phyloP scores from a whole-genome alignment of 2,797 vertebrate species.

The Balearica regulorum region DNA sequence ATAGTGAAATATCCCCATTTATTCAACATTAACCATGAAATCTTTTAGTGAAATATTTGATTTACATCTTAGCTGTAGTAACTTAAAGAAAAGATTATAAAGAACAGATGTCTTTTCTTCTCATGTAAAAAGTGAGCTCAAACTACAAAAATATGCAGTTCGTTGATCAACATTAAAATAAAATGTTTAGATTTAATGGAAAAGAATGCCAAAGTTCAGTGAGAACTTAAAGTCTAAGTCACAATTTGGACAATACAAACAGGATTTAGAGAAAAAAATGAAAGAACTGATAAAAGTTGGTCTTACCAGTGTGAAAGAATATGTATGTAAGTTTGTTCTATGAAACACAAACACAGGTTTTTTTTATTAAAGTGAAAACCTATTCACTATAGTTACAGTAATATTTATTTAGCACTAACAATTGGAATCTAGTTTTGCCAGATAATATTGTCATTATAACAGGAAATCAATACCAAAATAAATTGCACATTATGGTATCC shows the following conservation, averaged over 20 bases:
- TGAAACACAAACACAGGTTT: background rate
- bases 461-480: conserved; percentile 10
- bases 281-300: background rate
- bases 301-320: background rate
- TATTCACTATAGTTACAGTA: background rate
- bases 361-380: background rate
- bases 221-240: background rate
- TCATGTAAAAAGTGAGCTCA: background rate
- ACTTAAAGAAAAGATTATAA: background rate
- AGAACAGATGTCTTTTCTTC: background rate
- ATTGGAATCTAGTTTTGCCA: background rate
- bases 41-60: background rate
- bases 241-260: background rate
- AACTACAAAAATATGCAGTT: background rate
- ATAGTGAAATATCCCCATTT: background rate
- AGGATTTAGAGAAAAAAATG: background rate
- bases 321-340: background rate
- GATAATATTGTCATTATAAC: background rate
- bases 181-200: background rate
- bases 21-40: background rate
- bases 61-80: background rate
- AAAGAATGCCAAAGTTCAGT: background rate
- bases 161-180: background rate
- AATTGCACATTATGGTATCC: background rate
- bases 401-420: background rate